Evolutionary conservation across 1,140 invertebrate genomes (phyloP), one percentile per base, ranked within the genome.

Genomic region (Melitaea cinxia): DNA sequence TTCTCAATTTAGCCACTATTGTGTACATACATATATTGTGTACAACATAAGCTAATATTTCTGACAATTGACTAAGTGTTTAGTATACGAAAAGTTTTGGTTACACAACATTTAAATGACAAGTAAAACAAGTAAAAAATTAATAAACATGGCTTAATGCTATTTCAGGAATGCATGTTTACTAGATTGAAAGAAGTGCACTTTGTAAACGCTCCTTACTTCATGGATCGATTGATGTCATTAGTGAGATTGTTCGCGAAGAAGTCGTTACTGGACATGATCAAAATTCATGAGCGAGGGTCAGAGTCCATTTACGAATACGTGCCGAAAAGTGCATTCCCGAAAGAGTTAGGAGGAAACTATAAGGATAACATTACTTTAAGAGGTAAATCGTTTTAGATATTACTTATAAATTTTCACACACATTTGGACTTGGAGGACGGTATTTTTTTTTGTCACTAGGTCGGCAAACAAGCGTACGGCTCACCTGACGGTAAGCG

Each of bases 211-310:
- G 93, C 93, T 24, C 93, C 94, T 0, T 81, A 92, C 0, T 93
- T 95, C 39, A 93, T 95, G 88, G 94, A 95, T 65, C 93, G 94
- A 73, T 88, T 95, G 33, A 73, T 96, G 75, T 92, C 92, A 14
- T 69, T 95, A 57, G 92, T 95, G 82, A 94, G 91, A 70, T 95
- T 95, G 0, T 95, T 95, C 61, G 93, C 95, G 91, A 95, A 94
- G 69, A 95, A 94, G 53, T 91, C 94, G 26, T 76, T 95, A 0
- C 69, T 93, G 14, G 92, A 93, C 21, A 91, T 94, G 70, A 86
- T 95, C 56, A 72, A 85, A 19, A 78, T 93, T 23, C 92, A 93
- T 66, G 70, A 80, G 10, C 59, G 73, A 33, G 74, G 77, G 3
- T 75, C 87, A 1, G 78, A 90, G 3, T 81, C 83, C 2, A 50